A percentile compares a stretch with the other conserved stretches of the same genome.
Evolutionary conservation across 1,140 invertebrate species (phyloP).

Genomic region (Nilaparvata lugens): DNA sequence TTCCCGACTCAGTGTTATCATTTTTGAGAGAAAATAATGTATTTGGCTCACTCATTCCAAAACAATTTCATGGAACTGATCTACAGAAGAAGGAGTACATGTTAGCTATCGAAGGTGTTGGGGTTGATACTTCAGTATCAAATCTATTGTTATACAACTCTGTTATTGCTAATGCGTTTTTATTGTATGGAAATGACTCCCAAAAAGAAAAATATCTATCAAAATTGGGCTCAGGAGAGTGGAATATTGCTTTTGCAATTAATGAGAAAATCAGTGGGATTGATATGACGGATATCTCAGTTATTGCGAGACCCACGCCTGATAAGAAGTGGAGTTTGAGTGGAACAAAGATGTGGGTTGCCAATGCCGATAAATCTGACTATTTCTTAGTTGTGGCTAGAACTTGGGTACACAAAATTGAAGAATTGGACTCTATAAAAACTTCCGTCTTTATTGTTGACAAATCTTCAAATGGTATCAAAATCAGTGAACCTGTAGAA

Average conservation of each 20-base stretch:
- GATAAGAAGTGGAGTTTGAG: slow-evolving; percentile 11
- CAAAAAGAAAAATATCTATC: slow-evolving; percentile 20
- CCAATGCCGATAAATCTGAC: slow-evolving; percentile 18
- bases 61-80: slow-evolving; percentile 1
- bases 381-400: slow-evolving; percentile 18
- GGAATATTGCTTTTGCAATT: slow-evolving; percentile 8
- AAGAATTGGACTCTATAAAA: neutral
- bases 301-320: neutral
- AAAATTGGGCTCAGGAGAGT: slow-evolving; percentile 11
- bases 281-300: slow-evolving; percentile 12
- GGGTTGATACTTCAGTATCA: neutral
- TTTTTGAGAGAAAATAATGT: neutral
- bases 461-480: slow-evolving; percentile 7
- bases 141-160: neutral
- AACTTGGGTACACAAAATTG: neutral
- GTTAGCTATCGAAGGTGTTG: neutral
- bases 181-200: slow-evolving; percentile 6
- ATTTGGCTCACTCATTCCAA: neutral
- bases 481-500: neutral
- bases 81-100: neutral
- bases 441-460: slow-evolving; percentile 14
- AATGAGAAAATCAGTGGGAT: slow-evolving; percentile 14
- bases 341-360: slow-evolving; percentile 21
- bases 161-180: neutral
- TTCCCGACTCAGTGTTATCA: slow-evolving; percentile 1